These are phyloP conservation scores for Ispidina picta DNA, from an alignment of 2,797 vertebrate species.

Conservation along the genomic window DNA sequence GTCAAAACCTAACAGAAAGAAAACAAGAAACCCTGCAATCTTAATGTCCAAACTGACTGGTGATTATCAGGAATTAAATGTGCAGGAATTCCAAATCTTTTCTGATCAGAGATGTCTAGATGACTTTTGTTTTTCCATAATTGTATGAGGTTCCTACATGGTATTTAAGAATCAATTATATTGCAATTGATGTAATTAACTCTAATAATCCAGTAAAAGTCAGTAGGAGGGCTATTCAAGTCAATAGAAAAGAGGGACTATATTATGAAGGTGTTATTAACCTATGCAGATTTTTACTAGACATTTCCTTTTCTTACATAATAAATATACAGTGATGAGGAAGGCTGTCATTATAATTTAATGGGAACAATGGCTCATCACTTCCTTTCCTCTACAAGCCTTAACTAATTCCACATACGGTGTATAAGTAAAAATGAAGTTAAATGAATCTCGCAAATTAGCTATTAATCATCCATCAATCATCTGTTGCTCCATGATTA, in stretches of 20 bases:
- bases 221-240: constrained; percentile 87
- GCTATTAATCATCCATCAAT: constrained; percentile 78
- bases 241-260: constrained; percentile 83
- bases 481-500: constrained; percentile 75
- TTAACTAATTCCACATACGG: constrained; percentile 80
- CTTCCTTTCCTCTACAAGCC: constrained; percentile 77
- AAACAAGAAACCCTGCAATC: constrained; percentile 85
- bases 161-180: constrained; percentile 90
- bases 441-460: constrained; percentile 74
- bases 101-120: constrained; percentile 83
- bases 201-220: constrained; percentile 89
- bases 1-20: constrained; percentile 83
- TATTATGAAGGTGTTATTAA: constrained; percentile 88
- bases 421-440: constrained; percentile 81
- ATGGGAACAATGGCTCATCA: constrained; percentile 82
- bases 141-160: constrained; percentile 86
- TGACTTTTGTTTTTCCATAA: constrained; percentile 88
- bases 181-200: constrained; percentile 91
- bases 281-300: constrained; percentile 85
- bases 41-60: constrained; percentile 83
- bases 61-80: constrained; percentile 86
- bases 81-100: constrained; percentile 85
- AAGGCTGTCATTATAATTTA: constrained; percentile 86
- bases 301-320: constrained; percentile 85
- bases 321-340: constrained; percentile 83